Evolutionary conservation across 2,888 invertebrate species (phyloP), one percentile per base, ranked within the genome.

Genomic region (Ecliptopera silaceata): DNA sequence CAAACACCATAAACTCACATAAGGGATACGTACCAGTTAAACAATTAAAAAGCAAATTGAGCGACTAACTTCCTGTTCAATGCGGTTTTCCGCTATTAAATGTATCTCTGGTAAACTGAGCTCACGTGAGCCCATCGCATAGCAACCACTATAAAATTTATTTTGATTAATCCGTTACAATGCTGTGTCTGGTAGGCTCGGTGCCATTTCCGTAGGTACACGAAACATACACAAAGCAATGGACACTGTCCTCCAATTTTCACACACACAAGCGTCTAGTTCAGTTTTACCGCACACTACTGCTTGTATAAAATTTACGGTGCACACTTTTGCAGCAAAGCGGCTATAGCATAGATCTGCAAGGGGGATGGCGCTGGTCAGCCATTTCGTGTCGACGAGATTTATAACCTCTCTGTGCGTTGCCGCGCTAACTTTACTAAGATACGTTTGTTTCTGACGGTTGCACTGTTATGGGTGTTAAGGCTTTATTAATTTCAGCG

Each of bases 351-450:
- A 81, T 81, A 84, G 84, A 79, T 78, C 82, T 82, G 80, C 72
- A 71, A 75, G 83, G 82, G 82, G 84, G 83, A 73, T 70, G 75
- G 77, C 65, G 73, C 77, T 85, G 89, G 89, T 88, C 90, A 89
- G 90, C 88, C 89, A 88, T 90, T 89, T 80, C 88, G 87, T 86
- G 89, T 88, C 86, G 84, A 78, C 84, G 83, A 88, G 90, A 91
- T 91, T 91, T 90, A 91, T 89, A 86, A 84, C 86, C 87, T 85
- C 82, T 83, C 84, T 81, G 70, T 84, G 84, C 82, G 81, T 81
- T 71, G 68, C 65, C 69, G 75, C 80, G 80, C 82, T 80, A 81
- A 82, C 84, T 81, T 78, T 68, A 82, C 78, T 82, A 87, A 88
- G 89, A 88, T 84, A 81, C 82, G 75, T 70, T 77, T 83, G 83